A percentile compares a stretch with the other conserved stretches of the same genome.
These are phyloP conservation scores for Ochotona princeps DNA, from an alignment of 2,113 vertebrate species.

Conservation along the genomic window DNA sequence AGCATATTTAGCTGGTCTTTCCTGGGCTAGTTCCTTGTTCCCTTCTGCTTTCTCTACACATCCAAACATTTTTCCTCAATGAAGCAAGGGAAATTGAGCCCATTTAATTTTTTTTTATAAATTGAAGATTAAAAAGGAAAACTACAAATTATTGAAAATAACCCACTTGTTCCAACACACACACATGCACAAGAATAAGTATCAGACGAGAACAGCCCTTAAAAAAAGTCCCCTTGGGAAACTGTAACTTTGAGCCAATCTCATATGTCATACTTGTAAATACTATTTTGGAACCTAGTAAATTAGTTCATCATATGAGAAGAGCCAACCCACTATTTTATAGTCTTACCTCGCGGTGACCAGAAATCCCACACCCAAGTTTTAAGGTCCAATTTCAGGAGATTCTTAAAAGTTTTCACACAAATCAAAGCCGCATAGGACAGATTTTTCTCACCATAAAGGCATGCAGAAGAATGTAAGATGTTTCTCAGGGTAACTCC, in stretches of 20 bases:
- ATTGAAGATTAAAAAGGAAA: not conserved
- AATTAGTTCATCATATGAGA: not conserved
- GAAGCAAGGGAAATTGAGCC: not conserved
- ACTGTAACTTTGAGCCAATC: not conserved
- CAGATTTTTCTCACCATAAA: not conserved
- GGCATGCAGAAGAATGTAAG: not conserved
- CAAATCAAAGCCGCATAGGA: not conserved
- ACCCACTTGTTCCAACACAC: not conserved
- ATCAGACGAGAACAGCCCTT: not conserved
- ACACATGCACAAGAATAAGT: not conserved
- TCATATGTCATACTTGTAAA: not conserved
- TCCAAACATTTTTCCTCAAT: not conserved
- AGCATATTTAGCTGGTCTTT: not conserved
- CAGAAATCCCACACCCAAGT: not conserved
- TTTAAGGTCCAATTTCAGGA: not conserved
- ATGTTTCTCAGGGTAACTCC: not conserved
- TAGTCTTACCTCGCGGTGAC: not conserved
- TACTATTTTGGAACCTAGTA: not conserved
- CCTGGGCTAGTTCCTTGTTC: not conserved
- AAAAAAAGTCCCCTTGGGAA: not conserved
- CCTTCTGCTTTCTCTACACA: not conserved
- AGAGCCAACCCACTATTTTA: not conserved
- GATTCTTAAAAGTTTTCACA: not conserved
- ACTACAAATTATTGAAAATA: not conserved
- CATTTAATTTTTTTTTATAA: slow-evolving; percentile 51